phyloP scores from a whole-genome alignment of 2,113 vertebrate genomes.

The Oenanthe oenanthe region DNA sequence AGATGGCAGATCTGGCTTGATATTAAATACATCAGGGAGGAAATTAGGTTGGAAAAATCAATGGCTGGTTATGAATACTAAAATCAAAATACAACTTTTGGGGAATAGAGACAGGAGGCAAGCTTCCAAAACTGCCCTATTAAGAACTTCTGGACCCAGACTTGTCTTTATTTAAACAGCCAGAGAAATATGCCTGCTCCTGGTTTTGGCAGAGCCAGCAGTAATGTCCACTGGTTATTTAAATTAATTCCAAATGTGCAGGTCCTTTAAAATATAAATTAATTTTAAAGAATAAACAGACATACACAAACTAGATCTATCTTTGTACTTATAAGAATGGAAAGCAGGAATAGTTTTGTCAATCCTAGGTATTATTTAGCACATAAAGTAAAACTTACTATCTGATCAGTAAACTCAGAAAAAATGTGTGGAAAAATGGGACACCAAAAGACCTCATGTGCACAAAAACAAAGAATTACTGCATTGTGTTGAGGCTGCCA shows the following conservation, averaged over 20 bases:
- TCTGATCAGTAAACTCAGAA: background rate
- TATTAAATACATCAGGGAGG: constrained; percentile 47
- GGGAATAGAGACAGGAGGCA: background rate
- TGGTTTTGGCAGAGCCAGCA: background rate
- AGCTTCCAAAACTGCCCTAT: background rate
- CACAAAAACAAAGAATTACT: background rate
- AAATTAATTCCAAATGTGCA: background rate
- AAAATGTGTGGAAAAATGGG: background rate
- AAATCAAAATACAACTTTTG: constrained; percentile 51
- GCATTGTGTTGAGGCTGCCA: background rate
- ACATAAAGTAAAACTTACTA: background rate
- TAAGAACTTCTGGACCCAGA: background rate
- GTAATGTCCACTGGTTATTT: background rate
- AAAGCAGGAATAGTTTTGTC: background rate
- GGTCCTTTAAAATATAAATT: background rate
- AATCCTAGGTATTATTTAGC: background rate
- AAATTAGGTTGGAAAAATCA: constrained; percentile 67
- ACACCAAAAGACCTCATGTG: background rate
- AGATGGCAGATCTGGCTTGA: constrained; percentile 35
- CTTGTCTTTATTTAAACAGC: background rate
- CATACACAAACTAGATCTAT: background rate
- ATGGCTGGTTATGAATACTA: constrained; percentile 45
- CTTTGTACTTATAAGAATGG: background rate
- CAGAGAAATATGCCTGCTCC: background rate
- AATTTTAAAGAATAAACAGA: background rate